Evolutionary conservation across 2,113 vertebrate species (phyloP), one percentile per base, ranked within the genome.

Genomic region (Oxygymnocypris stewartii): DNA sequence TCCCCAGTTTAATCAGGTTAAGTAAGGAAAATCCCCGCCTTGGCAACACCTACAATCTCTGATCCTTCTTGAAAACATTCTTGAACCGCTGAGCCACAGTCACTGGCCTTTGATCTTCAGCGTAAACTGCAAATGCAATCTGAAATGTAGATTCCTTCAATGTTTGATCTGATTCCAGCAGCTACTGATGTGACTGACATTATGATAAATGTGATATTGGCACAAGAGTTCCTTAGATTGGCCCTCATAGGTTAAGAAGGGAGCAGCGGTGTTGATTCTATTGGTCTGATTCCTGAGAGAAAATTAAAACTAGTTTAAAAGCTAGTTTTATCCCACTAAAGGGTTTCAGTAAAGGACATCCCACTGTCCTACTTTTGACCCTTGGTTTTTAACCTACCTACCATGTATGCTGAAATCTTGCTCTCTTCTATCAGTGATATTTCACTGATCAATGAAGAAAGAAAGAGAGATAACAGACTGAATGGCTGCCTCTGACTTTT

Each of bases 91-190:
- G 49, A 85, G 59, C 79, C 86, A 88, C 86, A 82, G 81, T 59
- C 49, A 0, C 77, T 44, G 87, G 78, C 83, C 88, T 91, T 92
- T 92, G 87, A 93, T 92, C 82, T 89, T 14, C 40, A 44, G 28
- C 49, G 79, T 75, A 85, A 88, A 73, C 90, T 80, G 61, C 78
- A 88, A 74, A 88, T 81, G 73, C 80, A 87, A 92, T 91, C 85
- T 86, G 84, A 71, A 84, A 90, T 88, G 84, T 89, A 84, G 85
- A 91, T 87, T 85, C 79, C 40, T 80, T 82, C 65, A 49, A 71
- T 8, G 71, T 91, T 91, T 91, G 89, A 92, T 92, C 75, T 35
- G 44, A 90, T 71, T 59, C 0, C 40, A 78, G 8, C 57, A 59
- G 49, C 51, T 75, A 84, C 84, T 88, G 86, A 91, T 89, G 87